These are phyloP conservation scores for Daphoenositta chrysoptera DNA, from an alignment of 2,113 vertebrate species.

Conservation along the genomic window DNA sequence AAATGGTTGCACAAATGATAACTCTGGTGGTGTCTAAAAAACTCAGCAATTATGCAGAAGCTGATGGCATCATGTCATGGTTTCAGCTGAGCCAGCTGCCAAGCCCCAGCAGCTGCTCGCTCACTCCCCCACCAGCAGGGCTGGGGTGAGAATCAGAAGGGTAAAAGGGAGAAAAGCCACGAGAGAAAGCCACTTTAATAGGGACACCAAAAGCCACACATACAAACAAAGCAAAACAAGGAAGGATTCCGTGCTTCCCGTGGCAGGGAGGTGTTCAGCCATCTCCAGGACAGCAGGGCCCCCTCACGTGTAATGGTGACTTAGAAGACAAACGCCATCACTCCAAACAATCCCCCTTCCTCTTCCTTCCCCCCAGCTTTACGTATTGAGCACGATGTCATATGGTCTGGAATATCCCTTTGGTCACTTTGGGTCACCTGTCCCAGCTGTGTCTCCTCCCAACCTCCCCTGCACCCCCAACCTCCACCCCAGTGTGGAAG, in stretches of 20 bases:
- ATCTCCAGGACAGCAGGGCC: neutral
- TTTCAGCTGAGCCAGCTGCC: neutral
- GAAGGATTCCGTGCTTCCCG: neutral
- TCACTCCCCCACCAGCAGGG: accelerated
- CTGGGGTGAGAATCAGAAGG: neutral
- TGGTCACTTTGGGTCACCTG: neutral
- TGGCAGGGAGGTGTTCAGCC: no score
- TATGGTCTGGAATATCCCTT: neutral
- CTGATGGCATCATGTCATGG: neutral
- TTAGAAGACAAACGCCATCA: neutral
- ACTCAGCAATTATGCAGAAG: neutral
- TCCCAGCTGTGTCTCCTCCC: neutral
- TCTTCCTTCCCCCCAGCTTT: neutral
- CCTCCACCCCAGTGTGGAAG: accelerated
- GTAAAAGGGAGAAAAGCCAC: neutral
- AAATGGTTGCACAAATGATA: neutral
- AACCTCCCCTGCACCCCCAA: accelerated
- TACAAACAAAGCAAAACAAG: neutral
- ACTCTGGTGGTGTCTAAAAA: neutral
- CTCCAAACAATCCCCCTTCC: neutral
- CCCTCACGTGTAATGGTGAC: no score
- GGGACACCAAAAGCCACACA: neutral
- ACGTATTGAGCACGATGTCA: neutral
- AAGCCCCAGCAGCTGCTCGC: accelerated
- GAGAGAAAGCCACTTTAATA: neutral